A percentile compares a stretch with the other conserved stretches of the same genome.
Evolutionary conservation across 2,113 vertebrate species (phyloP).

Genomic region (Platanista minor): DNA sequence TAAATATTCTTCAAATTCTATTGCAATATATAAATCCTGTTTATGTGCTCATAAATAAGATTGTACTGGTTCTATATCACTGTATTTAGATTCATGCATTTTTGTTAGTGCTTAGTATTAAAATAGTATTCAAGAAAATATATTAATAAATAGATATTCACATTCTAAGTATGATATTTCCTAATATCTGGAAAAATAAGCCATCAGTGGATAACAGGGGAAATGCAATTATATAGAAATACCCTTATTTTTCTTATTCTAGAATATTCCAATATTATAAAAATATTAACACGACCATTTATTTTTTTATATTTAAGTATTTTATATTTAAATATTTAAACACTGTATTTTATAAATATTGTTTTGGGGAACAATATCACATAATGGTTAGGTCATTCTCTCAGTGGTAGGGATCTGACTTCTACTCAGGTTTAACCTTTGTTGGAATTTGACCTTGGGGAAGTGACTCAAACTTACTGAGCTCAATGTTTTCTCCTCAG

Average conservation of each 20-base stretch:
- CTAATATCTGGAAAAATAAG: neutral
- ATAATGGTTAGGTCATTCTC: neutral
- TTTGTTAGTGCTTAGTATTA: neutral
- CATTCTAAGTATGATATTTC: neutral
- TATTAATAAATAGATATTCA: neutral
- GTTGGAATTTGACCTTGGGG: neutral
- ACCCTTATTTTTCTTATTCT: neutral
- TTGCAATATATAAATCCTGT: neutral
- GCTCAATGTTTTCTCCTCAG: neutral
- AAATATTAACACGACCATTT: neutral
- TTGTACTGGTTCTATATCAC: neutral
- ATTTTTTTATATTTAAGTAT: neutral
- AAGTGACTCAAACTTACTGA: neutral
- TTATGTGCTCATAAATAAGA: neutral
- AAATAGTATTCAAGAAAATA: neutral
- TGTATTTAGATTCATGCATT: neutral
- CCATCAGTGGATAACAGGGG: neutral
- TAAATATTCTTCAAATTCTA: neutral
- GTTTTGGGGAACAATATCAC: neutral
- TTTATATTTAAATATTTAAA: too few relatives aligned
- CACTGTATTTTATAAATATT: neutral
- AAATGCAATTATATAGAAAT: neutral
- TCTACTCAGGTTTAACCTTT: neutral
- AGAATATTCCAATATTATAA: neutral
- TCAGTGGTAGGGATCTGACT: neutral